These are phyloP conservation scores for Micoletzkya japonica DNA, from an alignment of 2,888 invertebrate species.

Conservation along the genomic window DNA sequence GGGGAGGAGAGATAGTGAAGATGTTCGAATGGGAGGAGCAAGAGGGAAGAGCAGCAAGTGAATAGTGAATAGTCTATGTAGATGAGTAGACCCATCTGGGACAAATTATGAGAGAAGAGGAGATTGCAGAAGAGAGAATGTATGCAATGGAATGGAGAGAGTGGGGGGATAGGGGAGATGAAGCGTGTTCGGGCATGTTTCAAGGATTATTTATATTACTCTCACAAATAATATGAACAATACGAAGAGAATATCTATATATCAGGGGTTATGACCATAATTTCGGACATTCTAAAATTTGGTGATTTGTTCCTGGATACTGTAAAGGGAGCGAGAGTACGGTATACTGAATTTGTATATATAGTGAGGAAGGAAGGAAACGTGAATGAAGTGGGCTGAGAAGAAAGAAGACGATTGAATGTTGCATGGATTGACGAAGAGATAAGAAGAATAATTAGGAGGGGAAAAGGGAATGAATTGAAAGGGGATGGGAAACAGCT, in stretches of 20 bases:
- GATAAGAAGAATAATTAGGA: background rate
- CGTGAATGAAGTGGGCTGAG: background rate
- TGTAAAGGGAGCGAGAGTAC: no score
- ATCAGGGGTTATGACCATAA: no score
- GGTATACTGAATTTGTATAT: no score
- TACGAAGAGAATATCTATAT: no score
- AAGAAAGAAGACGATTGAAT: background rate
- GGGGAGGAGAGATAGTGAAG: background rate
- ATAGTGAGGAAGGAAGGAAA: background rate
- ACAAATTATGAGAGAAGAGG: background rate
- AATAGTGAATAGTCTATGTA: background rate
- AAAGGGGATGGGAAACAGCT: background rate
- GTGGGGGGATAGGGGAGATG: background rate
- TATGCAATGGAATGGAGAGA: background rate
- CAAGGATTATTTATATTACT: no score
- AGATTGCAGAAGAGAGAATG: background rate
- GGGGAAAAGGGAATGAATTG: background rate
- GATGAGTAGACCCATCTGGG: background rate
- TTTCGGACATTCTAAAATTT: no score
- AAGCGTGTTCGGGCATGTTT: no score
- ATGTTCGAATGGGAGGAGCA: background rate
- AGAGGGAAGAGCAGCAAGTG: background rate
- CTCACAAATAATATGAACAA: no score
- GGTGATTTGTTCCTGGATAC: no score
- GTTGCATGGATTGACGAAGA: background rate